A percentile compares a stretch with the other conserved stretches of the same genome.
Conservation (phyloP, 2,888 invertebrate species). For the Heliconius charithonia region DNA sequence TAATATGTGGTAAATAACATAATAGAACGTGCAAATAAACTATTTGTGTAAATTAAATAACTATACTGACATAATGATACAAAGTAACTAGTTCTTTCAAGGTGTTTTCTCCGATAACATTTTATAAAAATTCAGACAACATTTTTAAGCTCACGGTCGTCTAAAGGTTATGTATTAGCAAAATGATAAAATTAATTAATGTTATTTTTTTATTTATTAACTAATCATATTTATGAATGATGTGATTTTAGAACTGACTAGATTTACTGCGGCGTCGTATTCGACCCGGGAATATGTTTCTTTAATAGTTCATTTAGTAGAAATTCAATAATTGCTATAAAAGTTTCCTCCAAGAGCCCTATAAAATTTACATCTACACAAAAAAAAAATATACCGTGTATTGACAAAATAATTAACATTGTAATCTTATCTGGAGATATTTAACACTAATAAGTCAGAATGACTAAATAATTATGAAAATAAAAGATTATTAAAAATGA, state of each 20-base stretch:
- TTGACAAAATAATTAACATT: background rate
- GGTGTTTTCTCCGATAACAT: background rate
- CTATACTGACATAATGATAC: background rate
- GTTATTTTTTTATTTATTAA: background rate
- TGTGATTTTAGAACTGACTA: background rate
- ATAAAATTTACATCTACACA: too few relatives aligned
- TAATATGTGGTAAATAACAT: background rate
- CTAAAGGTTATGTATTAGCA: slow-evolving; percentile 6
- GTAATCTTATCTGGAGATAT: background rate
- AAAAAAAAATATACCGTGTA: too few relatives aligned
- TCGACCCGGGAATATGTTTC: too few relatives aligned
- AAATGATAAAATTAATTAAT: background rate
- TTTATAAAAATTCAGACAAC: background rate
- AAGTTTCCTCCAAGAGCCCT: too few relatives aligned
- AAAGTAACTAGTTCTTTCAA: background rate
- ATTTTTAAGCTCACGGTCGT: slow-evolving; percentile 12
- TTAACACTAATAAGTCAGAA: background rate
- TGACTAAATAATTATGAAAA: background rate
- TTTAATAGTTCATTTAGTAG: too few relatives aligned
- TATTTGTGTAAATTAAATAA: background rate
- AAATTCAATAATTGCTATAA: too few relatives aligned
- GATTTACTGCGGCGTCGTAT: too few relatives aligned
- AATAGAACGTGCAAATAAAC: background rate
- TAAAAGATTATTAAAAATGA: too few relatives aligned
- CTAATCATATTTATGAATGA: background rate